Conservation (phyloP, 2,797 vertebrate genomes). For the Acanthopagrus latus region DNA sequence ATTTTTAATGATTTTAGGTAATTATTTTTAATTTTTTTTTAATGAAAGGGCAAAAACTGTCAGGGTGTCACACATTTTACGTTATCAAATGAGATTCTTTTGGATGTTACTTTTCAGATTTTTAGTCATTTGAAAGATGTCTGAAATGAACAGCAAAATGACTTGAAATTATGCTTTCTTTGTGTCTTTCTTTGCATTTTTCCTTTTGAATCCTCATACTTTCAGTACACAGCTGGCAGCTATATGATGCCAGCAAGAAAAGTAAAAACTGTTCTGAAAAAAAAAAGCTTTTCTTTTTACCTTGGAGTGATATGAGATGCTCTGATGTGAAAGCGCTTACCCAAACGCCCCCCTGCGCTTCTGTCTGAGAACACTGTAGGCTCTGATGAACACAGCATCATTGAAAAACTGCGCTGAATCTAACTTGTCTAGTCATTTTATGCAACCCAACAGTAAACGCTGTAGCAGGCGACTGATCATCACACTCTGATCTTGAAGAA, state of each 20-base stretch:
- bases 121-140: neutral
- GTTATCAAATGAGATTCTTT: neutral
- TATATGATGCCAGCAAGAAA: conserved; percentile 14
- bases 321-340: conserved; percentile 2
- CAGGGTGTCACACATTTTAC: neutral
- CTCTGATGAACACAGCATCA: conserved; percentile 28
- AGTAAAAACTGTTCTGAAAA: conserved; percentile 13
- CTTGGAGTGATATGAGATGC: conserved; percentile 1
- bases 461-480: conserved; percentile 12
- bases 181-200: conserved; percentile 12
- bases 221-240: conserved; percentile 15
- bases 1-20: neutral
- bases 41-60: neutral
- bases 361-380: conserved; percentile 22
- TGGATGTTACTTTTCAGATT: conserved; percentile 2
- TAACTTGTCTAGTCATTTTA: conserved; percentile 36
- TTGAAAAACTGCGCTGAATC: conserved; percentile 31
- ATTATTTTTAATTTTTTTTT: neutral
- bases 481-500: conserved; percentile 16
- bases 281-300: conserved; percentile 16
- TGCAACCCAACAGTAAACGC: conserved; percentile 12
- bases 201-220: neutral
- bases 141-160: neutral
- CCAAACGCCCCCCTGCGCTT: conserved; percentile 15
- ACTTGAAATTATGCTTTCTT: neutral